Conservation (phyloP, 2,113 vertebrate species). For the Alethe castanea region DNA sequence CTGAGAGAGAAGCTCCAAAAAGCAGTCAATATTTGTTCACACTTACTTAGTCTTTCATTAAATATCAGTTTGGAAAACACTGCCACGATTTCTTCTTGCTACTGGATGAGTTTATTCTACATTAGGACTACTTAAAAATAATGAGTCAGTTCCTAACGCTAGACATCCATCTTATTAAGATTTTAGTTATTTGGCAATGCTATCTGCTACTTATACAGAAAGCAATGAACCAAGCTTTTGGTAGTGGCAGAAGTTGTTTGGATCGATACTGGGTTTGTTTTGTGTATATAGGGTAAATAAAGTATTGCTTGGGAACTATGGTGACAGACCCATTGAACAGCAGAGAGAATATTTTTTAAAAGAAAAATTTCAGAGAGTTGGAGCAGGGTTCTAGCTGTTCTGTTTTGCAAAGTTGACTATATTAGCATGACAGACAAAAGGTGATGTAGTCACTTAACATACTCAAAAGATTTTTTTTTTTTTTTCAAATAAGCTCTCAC, state of each 20-base stretch:
- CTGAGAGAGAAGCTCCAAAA: background rate
- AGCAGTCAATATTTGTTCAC: constrained; percentile 22
- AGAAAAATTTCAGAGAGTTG: background rate
- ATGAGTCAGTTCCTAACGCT: background rate
- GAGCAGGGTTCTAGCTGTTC: background rate
- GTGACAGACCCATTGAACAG: background rate
- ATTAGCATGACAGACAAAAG: background rate
- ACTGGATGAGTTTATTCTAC: background rate
- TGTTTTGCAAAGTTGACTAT: background rate
- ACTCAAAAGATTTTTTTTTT: background rate
- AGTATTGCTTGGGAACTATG: background rate
- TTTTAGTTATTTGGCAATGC: background rate
- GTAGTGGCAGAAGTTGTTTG: background rate
- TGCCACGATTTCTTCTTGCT: background rate
- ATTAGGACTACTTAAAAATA: background rate
- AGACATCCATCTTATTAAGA: background rate
- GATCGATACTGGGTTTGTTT: background rate
- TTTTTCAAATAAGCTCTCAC: background rate
- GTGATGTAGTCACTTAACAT: background rate
- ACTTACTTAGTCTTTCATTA: constrained; percentile 14
- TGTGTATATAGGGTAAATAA: background rate
- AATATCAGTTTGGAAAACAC: constrained; percentile 13
- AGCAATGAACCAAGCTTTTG: background rate
- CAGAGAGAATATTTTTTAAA: background rate
- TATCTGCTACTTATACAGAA: background rate